phyloP scores from a whole-genome alignment of 2,113 vertebrate genomes.

The Agelaius tricolor region DNA sequence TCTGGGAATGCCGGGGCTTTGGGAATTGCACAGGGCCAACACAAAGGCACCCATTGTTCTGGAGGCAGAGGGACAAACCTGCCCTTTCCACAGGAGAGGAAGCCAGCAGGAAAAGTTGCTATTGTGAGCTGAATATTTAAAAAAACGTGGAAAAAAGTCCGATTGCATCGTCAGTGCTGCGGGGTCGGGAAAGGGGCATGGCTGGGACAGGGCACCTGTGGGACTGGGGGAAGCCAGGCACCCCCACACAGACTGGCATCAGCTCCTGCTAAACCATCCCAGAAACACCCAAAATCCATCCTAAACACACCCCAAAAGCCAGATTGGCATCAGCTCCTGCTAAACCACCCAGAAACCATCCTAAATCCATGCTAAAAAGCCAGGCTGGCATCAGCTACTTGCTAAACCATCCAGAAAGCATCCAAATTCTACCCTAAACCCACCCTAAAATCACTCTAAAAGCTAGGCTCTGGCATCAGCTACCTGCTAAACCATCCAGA shows the following conservation, averaged over 20 bases:
- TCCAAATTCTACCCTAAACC: background rate
- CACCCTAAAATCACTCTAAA: background rate
- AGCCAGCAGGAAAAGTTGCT: slow-evolving; percentile 10
- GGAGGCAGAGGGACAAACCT: slow-evolving; percentile 39
- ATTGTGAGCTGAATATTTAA: background rate
- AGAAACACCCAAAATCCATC: background rate
- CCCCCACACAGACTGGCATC: background rate
- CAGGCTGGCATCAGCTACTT: background rate
- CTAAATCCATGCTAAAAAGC: background rate
- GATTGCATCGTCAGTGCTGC: background rate
- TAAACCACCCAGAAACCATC: background rate
- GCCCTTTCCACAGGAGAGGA: slow-evolving; percentile 41
- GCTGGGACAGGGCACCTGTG: background rate
- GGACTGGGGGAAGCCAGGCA: background rate
- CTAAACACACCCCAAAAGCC: background rate
- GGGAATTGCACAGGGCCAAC: background rate
- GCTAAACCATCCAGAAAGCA: background rate
- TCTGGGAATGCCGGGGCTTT: slow-evolving; percentile 40
- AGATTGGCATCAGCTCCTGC: background rate
- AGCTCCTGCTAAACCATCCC: background rate
- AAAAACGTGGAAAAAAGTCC: background rate
- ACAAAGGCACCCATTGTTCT: slow-evolving; percentile 63
- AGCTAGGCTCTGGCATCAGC: background rate
- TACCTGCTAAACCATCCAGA: background rate
- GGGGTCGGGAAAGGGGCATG: rapidly evolving